A percentile compares a stretch with the other conserved stretches of the same genome.
Evolutionary conservation across 1,140 invertebrate genomes (phyloP).

Genomic region (Papilio xuthus): DNA sequence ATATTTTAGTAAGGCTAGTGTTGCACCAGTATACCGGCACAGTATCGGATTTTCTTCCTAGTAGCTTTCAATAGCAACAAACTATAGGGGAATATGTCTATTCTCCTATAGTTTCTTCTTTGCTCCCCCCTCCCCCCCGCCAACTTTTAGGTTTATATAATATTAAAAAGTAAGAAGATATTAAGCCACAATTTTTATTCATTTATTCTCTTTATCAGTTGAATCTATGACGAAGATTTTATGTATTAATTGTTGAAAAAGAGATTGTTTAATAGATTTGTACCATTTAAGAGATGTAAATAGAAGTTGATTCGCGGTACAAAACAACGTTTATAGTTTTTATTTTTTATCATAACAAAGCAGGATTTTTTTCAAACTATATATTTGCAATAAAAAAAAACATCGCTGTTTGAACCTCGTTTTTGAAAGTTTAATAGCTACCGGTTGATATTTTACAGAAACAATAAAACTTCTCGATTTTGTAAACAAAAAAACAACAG

Average conservation of each 20-base stretch:
- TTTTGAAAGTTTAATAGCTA: not conserved
- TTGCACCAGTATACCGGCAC: no score
- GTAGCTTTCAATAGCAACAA: no score
- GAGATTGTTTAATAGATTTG: no score
- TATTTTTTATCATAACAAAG: no score
- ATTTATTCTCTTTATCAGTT: not conserved
- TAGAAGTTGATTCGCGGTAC: not conserved
- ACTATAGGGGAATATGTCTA: no score
- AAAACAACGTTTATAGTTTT: not conserved
- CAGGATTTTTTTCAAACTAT: not conserved
- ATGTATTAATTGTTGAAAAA: no score
- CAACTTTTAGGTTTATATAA: no score
- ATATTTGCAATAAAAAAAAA: not conserved
- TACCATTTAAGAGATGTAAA: not conserved
- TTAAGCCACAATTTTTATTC: not conserved
- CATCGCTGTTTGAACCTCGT: not conserved
- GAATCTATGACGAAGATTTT: not conserved
- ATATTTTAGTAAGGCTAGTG: no score
- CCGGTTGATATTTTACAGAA: constrained; percentile 14
- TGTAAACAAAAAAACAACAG: constrained; percentile 20
- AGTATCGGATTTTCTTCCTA: no score
- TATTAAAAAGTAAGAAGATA: not conserved
- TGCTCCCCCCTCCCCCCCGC: no score
- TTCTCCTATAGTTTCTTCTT: not conserved
- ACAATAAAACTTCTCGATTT: constrained; percentile 35